Percentiles rank a stretch among this genome's conserved stretches.
Conservation (phyloP, 2,113 vertebrate genomes). For the Vireo altiloquus region DNA sequence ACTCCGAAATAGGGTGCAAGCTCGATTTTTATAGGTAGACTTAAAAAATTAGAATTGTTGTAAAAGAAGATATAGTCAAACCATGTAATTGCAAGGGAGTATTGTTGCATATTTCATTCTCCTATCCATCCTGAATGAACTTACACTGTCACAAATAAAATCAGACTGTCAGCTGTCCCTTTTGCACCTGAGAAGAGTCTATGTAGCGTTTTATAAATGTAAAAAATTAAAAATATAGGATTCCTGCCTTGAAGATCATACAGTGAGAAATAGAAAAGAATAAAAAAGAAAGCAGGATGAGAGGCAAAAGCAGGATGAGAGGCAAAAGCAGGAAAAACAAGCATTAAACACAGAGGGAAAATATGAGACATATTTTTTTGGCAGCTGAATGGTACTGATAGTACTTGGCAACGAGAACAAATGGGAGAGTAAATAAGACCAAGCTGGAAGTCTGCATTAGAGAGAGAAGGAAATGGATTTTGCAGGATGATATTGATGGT, state of each 20-base stretch:
- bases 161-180: background rate
- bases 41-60: background rate
- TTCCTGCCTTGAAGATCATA: background rate
- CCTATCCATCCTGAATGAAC: background rate
- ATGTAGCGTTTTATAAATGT: background rate
- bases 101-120: background rate
- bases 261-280: background rate
- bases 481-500: conserved; percentile 6
- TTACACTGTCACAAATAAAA: background rate
- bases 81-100: background rate
- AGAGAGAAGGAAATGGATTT: background rate
- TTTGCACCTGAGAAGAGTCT: background rate
- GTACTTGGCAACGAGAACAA: background rate
- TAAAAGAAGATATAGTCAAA: background rate
- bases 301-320: background rate
- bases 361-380: background rate
- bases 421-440: background rate
- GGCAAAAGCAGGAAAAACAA: background rate
- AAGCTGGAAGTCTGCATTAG: background rate
- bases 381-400: background rate
- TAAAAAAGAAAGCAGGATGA: background rate
- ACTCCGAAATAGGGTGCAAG: background rate
- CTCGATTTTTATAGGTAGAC: background rate
- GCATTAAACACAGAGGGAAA: background rate
- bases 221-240: background rate